Base-by-base conservation (phyloP, 2,113 vertebrate genomes). In the Etheostoma cragini region DNA sequence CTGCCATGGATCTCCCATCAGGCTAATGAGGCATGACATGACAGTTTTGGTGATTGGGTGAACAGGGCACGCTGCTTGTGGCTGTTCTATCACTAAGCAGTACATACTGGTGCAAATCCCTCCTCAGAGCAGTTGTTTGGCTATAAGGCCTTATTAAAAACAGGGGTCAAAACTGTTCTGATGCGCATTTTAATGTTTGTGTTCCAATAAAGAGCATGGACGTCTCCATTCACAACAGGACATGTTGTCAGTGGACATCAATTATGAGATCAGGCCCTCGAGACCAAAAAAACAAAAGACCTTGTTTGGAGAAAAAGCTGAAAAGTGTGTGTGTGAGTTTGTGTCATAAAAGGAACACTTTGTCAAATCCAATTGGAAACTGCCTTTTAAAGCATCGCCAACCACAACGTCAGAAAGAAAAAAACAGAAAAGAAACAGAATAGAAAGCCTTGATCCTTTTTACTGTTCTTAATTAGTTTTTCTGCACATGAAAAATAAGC, bases 1-100 rank as follows among this genome's bases (percentile, higher is more conserved):
- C 75, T 66, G 87, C 86, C 82, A 89, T 83, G 78, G 89, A 91
- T 89, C 90, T 89, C 82, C 85, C 84, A 89, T 93, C 88, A 89
- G 80, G 86, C 88, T 92, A 93, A 93, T 90, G 86, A 93, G 87
- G 85, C 73, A 38, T 8, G 15, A 68, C 57, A 5, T 89, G 92
- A 88, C 92, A 91, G 85, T 84, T 70, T 86, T 72, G 84, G 81
- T 87, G 82, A 86, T 76, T 89, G 86, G 85, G 82, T 68, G 80
- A 87, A 66, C 30, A 60, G 73, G 85, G 80, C 60, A 84, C n/a
- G 30, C 53, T 35, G 38, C 83, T 85, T 57, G 72, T 86, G 77
- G 82, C 80, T 84, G 79, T 84, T 81, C 87, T 80, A 81, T 91
- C 87, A 84, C 74, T 70, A 57, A 89, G 80, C 67, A 42, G 61